Evolutionary conservation across 2,888 invertebrate species (phyloP).

Genomic region (Himalopsyche japonica): DNA sequence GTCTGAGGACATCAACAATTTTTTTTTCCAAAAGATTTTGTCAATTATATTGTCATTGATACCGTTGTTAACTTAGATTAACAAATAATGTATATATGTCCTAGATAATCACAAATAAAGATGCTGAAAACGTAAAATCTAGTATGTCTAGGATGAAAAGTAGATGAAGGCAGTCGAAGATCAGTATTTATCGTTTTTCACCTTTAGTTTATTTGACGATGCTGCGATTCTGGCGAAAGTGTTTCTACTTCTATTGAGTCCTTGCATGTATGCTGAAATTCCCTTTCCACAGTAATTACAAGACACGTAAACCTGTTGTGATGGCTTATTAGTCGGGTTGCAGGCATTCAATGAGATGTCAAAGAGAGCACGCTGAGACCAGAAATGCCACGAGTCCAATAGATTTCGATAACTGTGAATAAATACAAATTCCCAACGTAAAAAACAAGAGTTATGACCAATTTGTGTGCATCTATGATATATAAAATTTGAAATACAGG

Average conservation of each 20-base stretch:
- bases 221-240: conserved; percentile 66
- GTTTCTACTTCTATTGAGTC: conserved; percentile 63
- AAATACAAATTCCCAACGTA: background rate
- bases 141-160: too few species aligned
- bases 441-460: background rate
- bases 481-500: too few species aligned
- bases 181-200: conserved; percentile 43
- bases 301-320: conserved; percentile 75
- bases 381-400: conserved; percentile 82
- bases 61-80: too few species aligned
- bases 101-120: too few species aligned
- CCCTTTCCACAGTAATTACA: conserved; percentile 96
- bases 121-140: too few species aligned
- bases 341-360: conserved; percentile 71
- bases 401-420: conserved; percentile 70
- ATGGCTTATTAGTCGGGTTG: conserved; percentile 60
- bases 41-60: too few species aligned
- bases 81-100: too few species aligned
- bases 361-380: conserved; percentile 79
- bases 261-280: conserved; percentile 77
- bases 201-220: conserved; percentile 74
- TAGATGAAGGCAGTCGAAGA: too few species aligned
- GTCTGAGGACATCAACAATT: too few species aligned
- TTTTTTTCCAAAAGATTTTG: too few species aligned
- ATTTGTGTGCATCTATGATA: background rate